A percentile compares a stretch with the other conserved stretches of the same genome.
Evolutionary conservation across 2,797 vertebrate species (phyloP).

Genomic region (Halcyon leucocephala): DNA sequence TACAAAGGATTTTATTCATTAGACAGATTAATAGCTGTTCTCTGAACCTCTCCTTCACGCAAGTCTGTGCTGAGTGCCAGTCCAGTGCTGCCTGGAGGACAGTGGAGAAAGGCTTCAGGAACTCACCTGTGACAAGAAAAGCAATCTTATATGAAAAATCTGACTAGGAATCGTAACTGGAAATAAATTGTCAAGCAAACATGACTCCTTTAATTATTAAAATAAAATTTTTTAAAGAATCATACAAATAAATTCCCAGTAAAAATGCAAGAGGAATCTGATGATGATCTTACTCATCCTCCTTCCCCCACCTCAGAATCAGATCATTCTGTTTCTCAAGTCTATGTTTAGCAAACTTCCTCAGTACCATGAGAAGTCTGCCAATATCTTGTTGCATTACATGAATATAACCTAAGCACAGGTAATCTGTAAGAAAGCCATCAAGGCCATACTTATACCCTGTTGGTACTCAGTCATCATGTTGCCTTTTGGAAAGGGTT

Average conservation of each 20-base stretch:
- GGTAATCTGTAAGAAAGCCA: neutral
- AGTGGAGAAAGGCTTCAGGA: neutral
- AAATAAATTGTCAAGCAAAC: neutral
- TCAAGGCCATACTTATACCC: rapidly evolving
- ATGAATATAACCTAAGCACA: neutral
- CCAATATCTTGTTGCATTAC: neutral
- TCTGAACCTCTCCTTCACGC: slow-evolving; percentile 55
- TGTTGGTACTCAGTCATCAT: neutral
- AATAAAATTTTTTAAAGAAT: neutral
- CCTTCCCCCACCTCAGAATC: neutral
- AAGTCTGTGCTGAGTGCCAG: neutral
- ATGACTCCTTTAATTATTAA: neutral
- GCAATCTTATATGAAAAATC: neutral
- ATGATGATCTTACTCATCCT: neutral
- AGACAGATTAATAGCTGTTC: slow-evolving; percentile 56
- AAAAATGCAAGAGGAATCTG: neutral
- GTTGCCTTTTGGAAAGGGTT: neutral
- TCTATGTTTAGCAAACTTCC: neutral
- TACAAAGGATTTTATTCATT: slow-evolving; percentile 75
- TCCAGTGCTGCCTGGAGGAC: neutral
- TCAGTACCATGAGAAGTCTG: neutral
- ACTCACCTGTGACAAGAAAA: neutral
- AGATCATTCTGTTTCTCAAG: neutral
- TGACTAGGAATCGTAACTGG: neutral
- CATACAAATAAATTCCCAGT: neutral